Base-by-base conservation (phyloP, 1,140 invertebrate genomes). In the Meloidogyne floridensis region DNA sequence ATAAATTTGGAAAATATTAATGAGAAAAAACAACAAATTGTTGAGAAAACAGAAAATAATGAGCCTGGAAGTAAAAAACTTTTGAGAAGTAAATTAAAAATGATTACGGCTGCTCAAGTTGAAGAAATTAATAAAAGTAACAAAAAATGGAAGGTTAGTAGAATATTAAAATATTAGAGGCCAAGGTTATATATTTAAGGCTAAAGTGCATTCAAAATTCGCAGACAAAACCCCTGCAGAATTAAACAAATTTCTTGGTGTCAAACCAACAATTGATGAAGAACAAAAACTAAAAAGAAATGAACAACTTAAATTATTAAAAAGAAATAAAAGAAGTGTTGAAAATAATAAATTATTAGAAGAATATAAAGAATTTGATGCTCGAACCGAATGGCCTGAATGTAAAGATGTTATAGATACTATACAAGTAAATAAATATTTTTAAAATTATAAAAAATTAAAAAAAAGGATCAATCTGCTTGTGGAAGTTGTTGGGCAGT, bases 401-500 rank as follows among this genome's bases (percentile, higher is more conserved):
- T 77, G 76, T 77, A 20, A 15, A 18, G 70, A 75, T 15, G 71
- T 77, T 2, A 77, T 77, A 13, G 70, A 53, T 54, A 11, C 20
- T 54, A 74, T 74, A 51, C 72, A 74, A 18, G 72, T 18, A 15
- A 73, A 18, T 4, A 18, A 20, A 5, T n/a, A 18, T 3, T 74
- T 51, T 54, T 6, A n/a, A n/a, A 7, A 18, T 15, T 59, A 15
- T 15, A 13, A 74, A 74, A 15, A 53, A 15, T 5, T 5, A 13
- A 6, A n/a, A 73, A 47, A 73, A 13, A 77, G 53, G 53, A 77
- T 72, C 76, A 77, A 77, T 77, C 76, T 13, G 53, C 32, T 7
- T 77, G 76, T 77, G 76, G 76, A 0, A 72, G 69, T 53, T 77
- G 76, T 9, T 77, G 76, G 76, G 76, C 76, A 7, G 53, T 59